Evolutionary conservation across 2,888 invertebrate species (phyloP).

Genomic region (Clepsis dumicolana): DNA sequence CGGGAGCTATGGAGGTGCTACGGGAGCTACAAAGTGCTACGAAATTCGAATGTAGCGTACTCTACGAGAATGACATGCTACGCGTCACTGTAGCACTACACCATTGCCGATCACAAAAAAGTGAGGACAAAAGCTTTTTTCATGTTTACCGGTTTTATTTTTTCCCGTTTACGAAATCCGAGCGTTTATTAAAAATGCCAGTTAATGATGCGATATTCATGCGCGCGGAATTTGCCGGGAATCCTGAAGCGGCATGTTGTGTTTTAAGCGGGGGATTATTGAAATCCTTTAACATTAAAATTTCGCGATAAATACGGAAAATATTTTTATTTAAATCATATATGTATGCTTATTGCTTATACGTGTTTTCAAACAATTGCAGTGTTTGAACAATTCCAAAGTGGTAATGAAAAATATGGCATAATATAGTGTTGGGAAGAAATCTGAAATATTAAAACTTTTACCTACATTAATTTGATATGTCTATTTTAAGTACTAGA

Average conservation of each 20-base stretch:
- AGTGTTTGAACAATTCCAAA: no score
- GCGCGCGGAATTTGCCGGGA: neutral
- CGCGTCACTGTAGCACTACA: conserved; percentile 3
- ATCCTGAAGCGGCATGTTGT: conserved; percentile 1
- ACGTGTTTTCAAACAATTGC: no score
- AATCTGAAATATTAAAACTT: no score
- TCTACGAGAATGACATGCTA: conserved; percentile 29
- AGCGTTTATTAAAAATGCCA: conserved; percentile 38
- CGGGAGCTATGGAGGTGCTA: conserved; percentile 8
- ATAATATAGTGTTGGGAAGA: no score
- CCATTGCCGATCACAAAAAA: conserved; percentile 1
- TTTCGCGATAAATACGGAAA: neutral
- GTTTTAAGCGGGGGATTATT: conserved; percentile 26
- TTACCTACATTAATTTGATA: no score
- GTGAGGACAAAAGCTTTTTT: conserved; percentile 3
- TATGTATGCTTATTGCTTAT: no score
- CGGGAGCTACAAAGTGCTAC: conserved; percentile 31
- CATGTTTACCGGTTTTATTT: conserved; percentile 17
- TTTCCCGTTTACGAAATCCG: conserved; percentile 22
- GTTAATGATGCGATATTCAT: conserved; percentile 33
- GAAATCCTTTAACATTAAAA: conserved; percentile 9
- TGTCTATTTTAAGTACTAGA: neutral
- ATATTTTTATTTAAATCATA: neutral
- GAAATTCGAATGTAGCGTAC: conserved; percentile 19
- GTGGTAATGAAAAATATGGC: no score